A percentile compares a stretch with the other conserved stretches of the same genome.
phyloP scores from a whole-genome alignment of 2,797 vertebrate species.

The Taeniopygia guttata region DNA sequence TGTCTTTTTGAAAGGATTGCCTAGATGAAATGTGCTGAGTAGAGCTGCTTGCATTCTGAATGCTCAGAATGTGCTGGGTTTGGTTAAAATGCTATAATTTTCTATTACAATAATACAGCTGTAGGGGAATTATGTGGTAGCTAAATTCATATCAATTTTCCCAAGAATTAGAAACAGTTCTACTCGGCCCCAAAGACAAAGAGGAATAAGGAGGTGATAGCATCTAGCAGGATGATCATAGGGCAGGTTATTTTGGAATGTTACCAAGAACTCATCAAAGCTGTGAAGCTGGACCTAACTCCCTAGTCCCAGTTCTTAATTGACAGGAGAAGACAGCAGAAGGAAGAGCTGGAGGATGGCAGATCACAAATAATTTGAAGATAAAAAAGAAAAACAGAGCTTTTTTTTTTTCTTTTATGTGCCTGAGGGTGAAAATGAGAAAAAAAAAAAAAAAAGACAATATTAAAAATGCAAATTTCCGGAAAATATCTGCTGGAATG shows the following conservation, averaged over 20 bases:
- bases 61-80: background rate
- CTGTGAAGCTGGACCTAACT: background rate
- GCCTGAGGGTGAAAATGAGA: background rate
- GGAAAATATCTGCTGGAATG: background rate
- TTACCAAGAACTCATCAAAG: background rate
- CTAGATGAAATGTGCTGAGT: background rate
- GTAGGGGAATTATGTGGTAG: background rate
- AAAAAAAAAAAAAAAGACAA: rapidly evolving
- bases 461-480: background rate
- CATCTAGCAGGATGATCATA: background rate
- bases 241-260: background rate
- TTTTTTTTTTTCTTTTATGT: background rate
- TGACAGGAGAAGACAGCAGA: background rate
- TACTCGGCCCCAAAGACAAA: background rate
- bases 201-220: background rate
- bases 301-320: background rate
- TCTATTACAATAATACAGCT: conserved; percentile 30
- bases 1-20: background rate
- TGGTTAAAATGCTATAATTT: conserved; percentile 26
- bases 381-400: background rate
- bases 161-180: background rate
- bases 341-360: background rate
- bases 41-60: background rate
- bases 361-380: background rate
- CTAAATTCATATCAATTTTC: background rate